These are phyloP conservation scores for Asarcornis scutulata DNA, from an alignment of 2,113 vertebrate genomes.

Conservation along the genomic window DNA sequence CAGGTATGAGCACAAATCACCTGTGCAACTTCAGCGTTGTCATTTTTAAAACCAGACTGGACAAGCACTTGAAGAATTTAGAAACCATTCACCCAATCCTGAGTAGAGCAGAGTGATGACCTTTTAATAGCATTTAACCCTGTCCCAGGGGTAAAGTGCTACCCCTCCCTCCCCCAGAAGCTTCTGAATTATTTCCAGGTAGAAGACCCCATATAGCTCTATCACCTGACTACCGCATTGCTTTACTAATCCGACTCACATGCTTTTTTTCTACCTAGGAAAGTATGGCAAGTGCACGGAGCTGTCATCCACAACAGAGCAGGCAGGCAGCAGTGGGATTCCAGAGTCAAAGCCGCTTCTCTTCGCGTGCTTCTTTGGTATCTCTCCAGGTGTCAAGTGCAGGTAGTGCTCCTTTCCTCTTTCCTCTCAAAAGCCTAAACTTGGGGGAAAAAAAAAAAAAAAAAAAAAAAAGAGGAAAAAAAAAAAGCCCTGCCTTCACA, in stretches of 20 bases:
- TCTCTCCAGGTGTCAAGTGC: not conserved
- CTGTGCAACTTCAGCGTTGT: not conserved
- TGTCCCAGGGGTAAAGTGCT: not conserved
- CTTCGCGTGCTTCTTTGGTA: not conserved
- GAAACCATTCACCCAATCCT: not conserved
- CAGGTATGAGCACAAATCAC: not conserved
- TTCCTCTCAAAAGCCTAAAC: not conserved
- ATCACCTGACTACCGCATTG: not conserved
- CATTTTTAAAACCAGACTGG: not conserved
- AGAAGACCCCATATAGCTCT: not conserved
- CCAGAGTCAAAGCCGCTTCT: not conserved
- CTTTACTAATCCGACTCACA: not conserved
- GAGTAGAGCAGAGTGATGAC: rapidly evolving
- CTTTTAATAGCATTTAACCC: not conserved
- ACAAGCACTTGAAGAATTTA: not conserved
- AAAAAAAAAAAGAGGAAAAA: not conserved
- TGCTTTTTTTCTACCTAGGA: not conserved
- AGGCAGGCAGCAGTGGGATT: not conserved
- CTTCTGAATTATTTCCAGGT: not conserved
- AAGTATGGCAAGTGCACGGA: not conserved
- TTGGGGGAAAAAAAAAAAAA: not conserved
- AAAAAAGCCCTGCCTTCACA: not conserved
- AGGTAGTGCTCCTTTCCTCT: not conserved
- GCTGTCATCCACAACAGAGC: not conserved
- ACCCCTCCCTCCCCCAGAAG: not conserved